Conservation (phyloP, 2,113 vertebrate genomes). For the Tragelaphus buxtoni region DNA sequence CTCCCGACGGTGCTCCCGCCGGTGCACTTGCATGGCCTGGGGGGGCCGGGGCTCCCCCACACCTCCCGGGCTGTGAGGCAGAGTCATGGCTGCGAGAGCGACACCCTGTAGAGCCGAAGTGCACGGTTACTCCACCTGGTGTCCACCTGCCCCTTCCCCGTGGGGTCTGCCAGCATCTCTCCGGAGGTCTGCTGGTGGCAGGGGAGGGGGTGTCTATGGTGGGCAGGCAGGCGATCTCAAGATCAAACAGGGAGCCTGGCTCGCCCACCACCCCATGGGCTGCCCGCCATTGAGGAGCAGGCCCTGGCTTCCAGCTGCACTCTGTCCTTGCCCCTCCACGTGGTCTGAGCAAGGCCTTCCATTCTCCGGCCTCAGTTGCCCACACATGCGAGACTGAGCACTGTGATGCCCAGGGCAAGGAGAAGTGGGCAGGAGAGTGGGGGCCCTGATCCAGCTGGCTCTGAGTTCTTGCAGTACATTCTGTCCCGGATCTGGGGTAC, state of each 20-base stretch:
- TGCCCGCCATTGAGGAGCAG: accelerated
- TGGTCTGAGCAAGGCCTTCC: neutral
- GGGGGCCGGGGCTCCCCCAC: neutral
- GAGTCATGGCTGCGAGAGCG: constrained; percentile 29
- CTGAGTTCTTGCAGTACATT: neutral
- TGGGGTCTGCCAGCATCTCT: neutral
- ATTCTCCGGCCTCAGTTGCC: neutral
- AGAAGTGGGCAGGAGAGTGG: neutral
- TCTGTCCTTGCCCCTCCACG: neutral
- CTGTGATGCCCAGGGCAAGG: neutral
- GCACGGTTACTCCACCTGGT: accelerated
- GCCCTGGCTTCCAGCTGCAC: neutral
- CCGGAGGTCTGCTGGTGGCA: neutral
- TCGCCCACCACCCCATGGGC: accelerated
- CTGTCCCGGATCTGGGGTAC: neutral
- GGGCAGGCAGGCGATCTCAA: neutral
- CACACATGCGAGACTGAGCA: accelerated
- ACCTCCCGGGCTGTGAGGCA: constrained; percentile 16
- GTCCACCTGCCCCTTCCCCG: neutral
- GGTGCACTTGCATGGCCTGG: constrained; percentile 70
- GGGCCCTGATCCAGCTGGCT: accelerated
- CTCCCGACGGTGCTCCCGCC: constrained; percentile 72
- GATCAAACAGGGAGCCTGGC: neutral
- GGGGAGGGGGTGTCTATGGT: neutral
- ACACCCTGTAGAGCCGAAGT: neutral